Conservation (phyloP, 2,113 vertebrate genomes). For the Salvelinus fontinalis region DNA sequence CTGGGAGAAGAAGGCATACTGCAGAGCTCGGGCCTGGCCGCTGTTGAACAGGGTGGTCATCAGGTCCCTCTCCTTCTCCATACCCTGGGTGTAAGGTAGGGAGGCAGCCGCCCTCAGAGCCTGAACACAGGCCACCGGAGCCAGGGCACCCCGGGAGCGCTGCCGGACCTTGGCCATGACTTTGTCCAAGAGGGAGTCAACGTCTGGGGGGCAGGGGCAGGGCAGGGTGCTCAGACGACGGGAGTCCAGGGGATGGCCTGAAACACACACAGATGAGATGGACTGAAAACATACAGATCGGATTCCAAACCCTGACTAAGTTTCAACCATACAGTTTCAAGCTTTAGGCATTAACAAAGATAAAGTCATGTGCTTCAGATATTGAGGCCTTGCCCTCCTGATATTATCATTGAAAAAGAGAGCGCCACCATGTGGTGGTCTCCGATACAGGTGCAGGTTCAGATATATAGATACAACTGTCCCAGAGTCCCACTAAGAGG, state of each 20-base stretch:
- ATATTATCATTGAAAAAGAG: no score
- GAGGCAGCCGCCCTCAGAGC: conserved; percentile 77
- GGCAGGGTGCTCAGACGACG: conserved; percentile 73
- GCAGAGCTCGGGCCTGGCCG: conserved; percentile 83
- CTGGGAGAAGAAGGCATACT: conserved; percentile 88
- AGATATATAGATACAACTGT: no score
- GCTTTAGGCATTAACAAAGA: no score
- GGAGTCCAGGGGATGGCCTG: conserved; percentile 56
- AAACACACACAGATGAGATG: background rate
- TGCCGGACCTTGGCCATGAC: conserved; percentile 66
- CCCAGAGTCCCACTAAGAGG: no score
- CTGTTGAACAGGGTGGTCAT: conserved; percentile 75
- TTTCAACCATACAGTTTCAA: background rate
- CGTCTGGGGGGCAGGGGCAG: conserved; percentile 56
- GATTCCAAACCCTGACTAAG: background rate
- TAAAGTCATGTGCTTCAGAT: no score
- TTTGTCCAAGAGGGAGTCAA: conserved; percentile 72
- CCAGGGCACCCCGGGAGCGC: conserved; percentile 74
- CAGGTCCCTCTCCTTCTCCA: conserved; percentile 76
- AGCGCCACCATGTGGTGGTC: no score
- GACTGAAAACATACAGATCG: no score
- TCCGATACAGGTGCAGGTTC: no score
- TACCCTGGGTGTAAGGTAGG: conserved; percentile 75
- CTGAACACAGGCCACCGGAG: conserved; percentile 82
- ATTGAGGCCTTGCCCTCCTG: no score